A percentile compares a stretch with the other conserved stretches of the same genome.
Evolutionary conservation across 2,797 vertebrate species (phyloP).

Genomic region (Eremophila alpestris): DNA sequence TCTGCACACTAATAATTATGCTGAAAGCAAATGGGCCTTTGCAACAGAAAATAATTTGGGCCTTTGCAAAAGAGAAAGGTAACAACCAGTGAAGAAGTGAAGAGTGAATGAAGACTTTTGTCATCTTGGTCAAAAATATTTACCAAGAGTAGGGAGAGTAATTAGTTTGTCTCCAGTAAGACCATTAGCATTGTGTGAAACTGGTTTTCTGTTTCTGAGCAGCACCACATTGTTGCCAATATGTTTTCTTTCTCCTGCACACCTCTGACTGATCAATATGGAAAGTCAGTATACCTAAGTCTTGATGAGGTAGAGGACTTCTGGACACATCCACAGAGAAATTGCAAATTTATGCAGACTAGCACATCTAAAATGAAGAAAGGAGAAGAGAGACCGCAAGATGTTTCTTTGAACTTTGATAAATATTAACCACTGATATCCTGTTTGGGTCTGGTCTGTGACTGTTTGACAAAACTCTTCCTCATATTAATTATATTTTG

Average conservation of each 20-base stretch:
- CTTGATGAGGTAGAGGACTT: not conserved
- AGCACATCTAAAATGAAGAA: not conserved
- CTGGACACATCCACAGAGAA: not conserved
- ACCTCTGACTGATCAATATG: not conserved
- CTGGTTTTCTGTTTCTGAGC: not conserved
- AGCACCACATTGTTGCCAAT: not conserved
- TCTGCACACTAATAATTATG: not conserved
- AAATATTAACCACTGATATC: not conserved
- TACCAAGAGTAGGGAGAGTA: not conserved
- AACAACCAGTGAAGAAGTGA: not conserved
- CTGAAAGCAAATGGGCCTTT: not conserved
- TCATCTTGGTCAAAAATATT: not conserved
- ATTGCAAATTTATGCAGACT: not conserved
- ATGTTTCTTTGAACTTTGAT: not conserved
- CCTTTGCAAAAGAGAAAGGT: not conserved
- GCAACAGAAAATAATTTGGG: not conserved
- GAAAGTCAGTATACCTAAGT: not conserved
- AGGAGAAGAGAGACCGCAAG: not conserved
- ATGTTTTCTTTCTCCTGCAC: not conserved
- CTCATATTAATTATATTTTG: not conserved
- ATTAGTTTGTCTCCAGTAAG: not conserved
- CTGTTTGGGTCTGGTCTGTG: not conserved
- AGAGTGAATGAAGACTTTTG: not conserved
- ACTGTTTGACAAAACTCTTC: not conserved
- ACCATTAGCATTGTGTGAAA: not conserved